Percentiles rank a stretch among this genome's conserved stretches.
Evolutionary conservation across 2,113 vertebrate species (phyloP).

Genomic region (Scalopus aquaticus): DNA sequence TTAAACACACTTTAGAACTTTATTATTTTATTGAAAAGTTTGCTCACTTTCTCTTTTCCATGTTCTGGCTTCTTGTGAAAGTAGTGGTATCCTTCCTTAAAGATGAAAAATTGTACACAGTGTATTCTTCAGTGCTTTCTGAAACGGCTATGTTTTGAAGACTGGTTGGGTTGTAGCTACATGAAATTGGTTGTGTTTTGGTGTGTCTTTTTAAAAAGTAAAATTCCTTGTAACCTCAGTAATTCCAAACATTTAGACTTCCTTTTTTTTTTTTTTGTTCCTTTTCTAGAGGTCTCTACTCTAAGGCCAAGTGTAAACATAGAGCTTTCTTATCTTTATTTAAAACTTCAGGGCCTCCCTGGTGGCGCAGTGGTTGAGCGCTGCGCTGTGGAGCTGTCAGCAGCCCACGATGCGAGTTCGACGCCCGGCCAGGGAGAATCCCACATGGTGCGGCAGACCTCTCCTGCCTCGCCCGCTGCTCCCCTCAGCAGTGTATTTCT

Average conservation of each 20-base stretch:
- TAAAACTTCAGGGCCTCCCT: no score
- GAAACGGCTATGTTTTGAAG: slow-evolving; percentile 1
- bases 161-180: neutral
- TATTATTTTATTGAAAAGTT: neutral
- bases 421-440: no score
- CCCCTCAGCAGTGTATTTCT: no score
- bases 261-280: neutral
- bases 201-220: neutral
- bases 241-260: neutral
- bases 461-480: no score
- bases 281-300: neutral
- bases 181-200: neutral
- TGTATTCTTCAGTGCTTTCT: neutral
- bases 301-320: neutral
- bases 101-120: neutral
- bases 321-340: neutral
- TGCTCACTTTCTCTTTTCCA: neutral
- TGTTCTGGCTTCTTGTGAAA: slow-evolving; percentile 1
- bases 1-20: neutral
- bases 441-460: no score
- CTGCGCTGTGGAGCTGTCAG: no score
- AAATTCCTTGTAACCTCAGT: neutral
- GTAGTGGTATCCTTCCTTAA: neutral
- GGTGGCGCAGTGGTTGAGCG: no score
- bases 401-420: no score